phyloP scores from a whole-genome alignment of 2,888 invertebrate species.

The Netelia fuscicornis region DNA sequence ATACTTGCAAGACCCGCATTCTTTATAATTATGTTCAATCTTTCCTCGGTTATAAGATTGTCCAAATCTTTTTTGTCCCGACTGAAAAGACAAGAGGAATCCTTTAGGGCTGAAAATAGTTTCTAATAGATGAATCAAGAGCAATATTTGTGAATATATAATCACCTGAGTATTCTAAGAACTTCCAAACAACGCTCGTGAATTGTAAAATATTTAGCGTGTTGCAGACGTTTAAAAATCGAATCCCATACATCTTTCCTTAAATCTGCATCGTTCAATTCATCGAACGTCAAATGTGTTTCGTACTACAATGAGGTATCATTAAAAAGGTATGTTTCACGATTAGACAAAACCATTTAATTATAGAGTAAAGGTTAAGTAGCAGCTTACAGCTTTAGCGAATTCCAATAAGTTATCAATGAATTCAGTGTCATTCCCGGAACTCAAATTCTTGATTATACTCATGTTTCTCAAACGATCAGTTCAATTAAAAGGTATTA shows the following conservation, averaged over 20 bases:
- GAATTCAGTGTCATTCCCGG: slow-evolving; percentile 76
- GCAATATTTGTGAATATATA: not conserved
- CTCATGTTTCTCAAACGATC: slow-evolving; percentile 63
- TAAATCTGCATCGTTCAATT: slow-evolving; percentile 86
- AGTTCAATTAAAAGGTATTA: no score
- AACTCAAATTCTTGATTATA: slow-evolving; percentile 75
- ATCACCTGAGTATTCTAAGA: slow-evolving; percentile 89
- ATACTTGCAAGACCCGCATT: slow-evolving; percentile 87
- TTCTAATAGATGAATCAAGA: not conserved
- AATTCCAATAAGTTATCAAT: slow-evolving; percentile 81
- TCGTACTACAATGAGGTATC: slow-evolving; percentile 84
- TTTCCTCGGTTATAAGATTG: slow-evolving; percentile 88
- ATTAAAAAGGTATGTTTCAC: not conserved
- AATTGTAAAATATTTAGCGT: slow-evolving; percentile 84
- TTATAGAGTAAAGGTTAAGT: slow-evolving; percentile 19
- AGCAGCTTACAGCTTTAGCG: slow-evolving; percentile 83
- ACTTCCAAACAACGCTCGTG: slow-evolving; percentile 87
- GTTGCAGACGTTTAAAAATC: slow-evolving; percentile 87
- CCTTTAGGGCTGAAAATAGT: slow-evolving; percentile 64
- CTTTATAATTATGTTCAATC: slow-evolving; percentile 89
- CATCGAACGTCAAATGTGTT: slow-evolving; percentile 88
- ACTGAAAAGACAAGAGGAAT: slow-evolving; percentile 85
- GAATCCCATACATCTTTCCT: slow-evolving; percentile 88
- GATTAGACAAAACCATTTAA: not conserved
- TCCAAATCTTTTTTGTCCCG: slow-evolving; percentile 92